Evolutionary conservation across 2,113 vertebrate genomes (phyloP).

Genomic region (Cyphomyrus discorhynchus): DNA sequence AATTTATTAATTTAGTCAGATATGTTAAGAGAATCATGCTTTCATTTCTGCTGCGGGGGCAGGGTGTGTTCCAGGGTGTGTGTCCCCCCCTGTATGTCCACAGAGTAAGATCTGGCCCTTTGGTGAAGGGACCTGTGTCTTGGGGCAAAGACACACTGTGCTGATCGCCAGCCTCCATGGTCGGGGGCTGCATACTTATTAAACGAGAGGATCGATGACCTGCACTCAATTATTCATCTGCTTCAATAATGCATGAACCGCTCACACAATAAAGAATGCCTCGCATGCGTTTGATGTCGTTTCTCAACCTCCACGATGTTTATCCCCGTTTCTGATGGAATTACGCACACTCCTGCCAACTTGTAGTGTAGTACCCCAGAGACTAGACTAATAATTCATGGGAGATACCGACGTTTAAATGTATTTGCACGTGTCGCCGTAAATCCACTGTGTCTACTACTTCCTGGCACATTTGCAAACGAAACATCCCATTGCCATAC

Average conservation of each 20-base stretch:
- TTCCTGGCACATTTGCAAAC: neutral
- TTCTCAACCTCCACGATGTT: neutral
- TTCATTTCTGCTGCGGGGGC: neutral
- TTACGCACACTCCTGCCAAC: neutral
- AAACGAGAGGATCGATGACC: constrained; percentile 38
- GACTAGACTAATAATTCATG: neutral
- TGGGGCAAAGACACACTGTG: constrained; percentile 19
- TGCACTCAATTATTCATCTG: constrained; percentile 45
- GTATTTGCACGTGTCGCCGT: neutral
- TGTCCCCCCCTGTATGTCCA: neutral
- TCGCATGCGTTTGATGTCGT: neutral
- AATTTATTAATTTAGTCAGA: neutral
- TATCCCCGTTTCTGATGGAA: neutral
- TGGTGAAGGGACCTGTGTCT: constrained; percentile 10
- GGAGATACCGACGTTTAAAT: neutral
- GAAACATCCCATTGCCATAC: neutral
- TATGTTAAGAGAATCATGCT: neutral
- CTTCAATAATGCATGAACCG: constrained; percentile 26
- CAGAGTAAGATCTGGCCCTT: neutral
- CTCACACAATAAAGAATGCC: neutral
- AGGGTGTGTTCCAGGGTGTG: neutral
- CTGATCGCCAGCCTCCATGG: constrained; percentile 28
- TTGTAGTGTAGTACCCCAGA: neutral
- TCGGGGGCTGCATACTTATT: constrained; percentile 34
- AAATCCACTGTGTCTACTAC: neutral